Evolutionary conservation across 1,140 invertebrate genomes (phyloP).

Genomic region (Papilio machaon): DNA sequence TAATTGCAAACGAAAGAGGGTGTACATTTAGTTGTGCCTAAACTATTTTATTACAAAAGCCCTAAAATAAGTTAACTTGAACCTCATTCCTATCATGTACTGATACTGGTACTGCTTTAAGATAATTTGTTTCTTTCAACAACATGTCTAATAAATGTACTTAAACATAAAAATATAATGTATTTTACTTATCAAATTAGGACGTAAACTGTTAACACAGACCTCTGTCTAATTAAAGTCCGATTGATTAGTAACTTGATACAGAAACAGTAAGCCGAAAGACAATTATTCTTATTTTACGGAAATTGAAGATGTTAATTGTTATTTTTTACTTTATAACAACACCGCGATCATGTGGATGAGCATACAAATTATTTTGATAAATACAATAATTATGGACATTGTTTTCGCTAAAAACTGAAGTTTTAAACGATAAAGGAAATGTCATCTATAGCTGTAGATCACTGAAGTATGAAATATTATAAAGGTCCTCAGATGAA

Average conservation of each 20-base stretch:
- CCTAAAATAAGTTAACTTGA: background rate
- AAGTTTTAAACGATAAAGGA: background rate
- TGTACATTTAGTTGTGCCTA: conserved; percentile 77
- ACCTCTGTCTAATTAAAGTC: too few relatives aligned
- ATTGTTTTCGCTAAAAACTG: background rate
- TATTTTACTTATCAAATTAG: conserved; percentile 17
- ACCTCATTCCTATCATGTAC: conserved; percentile 12
- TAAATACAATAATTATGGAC: background rate
- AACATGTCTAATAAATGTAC: conserved; percentile 11
- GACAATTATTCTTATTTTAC: too few relatives aligned
- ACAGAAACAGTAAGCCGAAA: background rate
- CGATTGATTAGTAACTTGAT: background rate
- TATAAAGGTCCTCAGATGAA: background rate
- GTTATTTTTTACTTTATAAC: background rate
- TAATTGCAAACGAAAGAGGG: conserved; percentile 76
- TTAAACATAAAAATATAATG: background rate
- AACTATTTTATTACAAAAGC: conserved; percentile 32
- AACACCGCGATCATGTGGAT: background rate
- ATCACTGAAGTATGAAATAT: too few relatives aligned
- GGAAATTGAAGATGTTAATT: too few relatives aligned
- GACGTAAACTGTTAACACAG: background rate
- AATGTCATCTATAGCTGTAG: background rate
- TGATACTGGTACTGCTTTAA: conserved; percentile 1
- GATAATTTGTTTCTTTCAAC: background rate
- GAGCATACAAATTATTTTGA: too few relatives aligned